Base-by-base conservation (phyloP, 2,113 vertebrate genomes). In the Varanus komodoensis region DNA sequence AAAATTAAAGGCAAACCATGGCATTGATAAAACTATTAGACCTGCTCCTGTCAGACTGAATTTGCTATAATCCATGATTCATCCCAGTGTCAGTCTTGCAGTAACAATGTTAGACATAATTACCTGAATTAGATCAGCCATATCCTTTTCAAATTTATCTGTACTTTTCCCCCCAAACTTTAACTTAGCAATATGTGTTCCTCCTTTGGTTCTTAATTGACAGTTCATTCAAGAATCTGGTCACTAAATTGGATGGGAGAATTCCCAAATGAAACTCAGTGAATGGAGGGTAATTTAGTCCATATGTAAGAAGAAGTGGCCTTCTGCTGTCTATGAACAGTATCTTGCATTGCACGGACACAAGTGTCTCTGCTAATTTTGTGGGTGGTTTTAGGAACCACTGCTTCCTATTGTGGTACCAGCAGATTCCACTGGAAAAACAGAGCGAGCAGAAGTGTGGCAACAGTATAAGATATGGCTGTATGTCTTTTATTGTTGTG, bases 21-120 rank as follows among this genome's bases (percentile, higher is more conserved):
- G 86, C 68, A 69, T 75, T 89, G 71, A 69, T 91, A 86, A 82
- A 89, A 89, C 34, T 77, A 77, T 87, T 87, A 87, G 79, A 83
- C 71, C 61, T 86, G 84, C 23, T 75, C 78, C 79, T 89, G 84
- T 92, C 91, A 92, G 34, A 87, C 27, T 83, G 57, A 78, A 87
- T 92, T 89, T 92, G 84, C 32, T 87, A 77, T 87, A 89, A 92
- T 83, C 84, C 78, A 79, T 92, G 87, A 89, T 89, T 89, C 79
- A 61, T 61, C 77, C 88, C 79, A 92, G 87, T 82, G 80, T 78
- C 88, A 82, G 80, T 71, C 78, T 69, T 89, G 82, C 83, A 78
- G 44, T 92, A 92, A 87, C 88, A 78, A 92, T 69, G 79, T 89
- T 87, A 89, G 88, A 89, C 69, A 83, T 82, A 74, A 92, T 89